A percentile compares a stretch with the other conserved stretches of the same genome.
phyloP scores from a whole-genome alignment of 2,797 vertebrate species.

The Fratercula arctica region DNA sequence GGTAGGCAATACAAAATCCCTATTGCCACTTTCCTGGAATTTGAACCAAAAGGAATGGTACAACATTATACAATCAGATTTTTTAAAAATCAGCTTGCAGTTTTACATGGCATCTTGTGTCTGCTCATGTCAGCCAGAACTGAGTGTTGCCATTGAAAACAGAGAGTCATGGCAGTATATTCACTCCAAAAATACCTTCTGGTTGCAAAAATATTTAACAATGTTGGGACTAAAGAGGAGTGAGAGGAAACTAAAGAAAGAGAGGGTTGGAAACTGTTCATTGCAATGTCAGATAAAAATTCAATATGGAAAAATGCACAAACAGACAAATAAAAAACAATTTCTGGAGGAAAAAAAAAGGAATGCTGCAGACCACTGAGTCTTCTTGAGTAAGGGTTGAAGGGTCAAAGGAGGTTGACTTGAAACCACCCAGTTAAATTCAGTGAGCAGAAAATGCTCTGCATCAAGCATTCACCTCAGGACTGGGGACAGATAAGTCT shows the following conservation, averaged over 20 bases:
- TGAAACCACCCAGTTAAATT: neutral
- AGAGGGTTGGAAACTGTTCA: slow-evolving; percentile 33
- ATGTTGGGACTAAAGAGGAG: slow-evolving; percentile 54
- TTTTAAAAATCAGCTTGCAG: slow-evolving; percentile 55
- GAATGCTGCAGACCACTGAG: neutral
- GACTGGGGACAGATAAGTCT: neutral
- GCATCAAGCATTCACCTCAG: neutral
- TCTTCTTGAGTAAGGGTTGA: neutral
- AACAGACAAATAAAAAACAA: slow-evolving; percentile 5
- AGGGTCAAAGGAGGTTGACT: neutral
- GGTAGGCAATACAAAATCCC: slow-evolving; percentile 45
- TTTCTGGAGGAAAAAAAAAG: neutral
- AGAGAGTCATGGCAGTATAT: slow-evolving; percentile 58
- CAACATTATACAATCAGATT: slow-evolving; percentile 60
- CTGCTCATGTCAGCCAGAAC: slow-evolving; percentile 52
- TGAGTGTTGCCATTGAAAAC: slow-evolving; percentile 61
- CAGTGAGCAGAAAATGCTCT: rapidly evolving
- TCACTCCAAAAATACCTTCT: slow-evolving; percentile 70
- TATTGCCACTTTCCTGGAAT: slow-evolving; percentile 60
- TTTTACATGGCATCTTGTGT: slow-evolving; percentile 63
- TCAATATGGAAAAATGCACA: neutral
- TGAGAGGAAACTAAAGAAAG: slow-evolving; percentile 55
- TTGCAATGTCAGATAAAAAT: slow-evolving; percentile 46
- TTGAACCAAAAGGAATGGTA: slow-evolving; percentile 53
- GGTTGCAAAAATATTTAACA: slow-evolving; percentile 69